A percentile compares a stretch with the other conserved stretches of the same genome.
Conservation (phyloP, 2,888 invertebrate genomes). For the Morpho achilles region DNA sequence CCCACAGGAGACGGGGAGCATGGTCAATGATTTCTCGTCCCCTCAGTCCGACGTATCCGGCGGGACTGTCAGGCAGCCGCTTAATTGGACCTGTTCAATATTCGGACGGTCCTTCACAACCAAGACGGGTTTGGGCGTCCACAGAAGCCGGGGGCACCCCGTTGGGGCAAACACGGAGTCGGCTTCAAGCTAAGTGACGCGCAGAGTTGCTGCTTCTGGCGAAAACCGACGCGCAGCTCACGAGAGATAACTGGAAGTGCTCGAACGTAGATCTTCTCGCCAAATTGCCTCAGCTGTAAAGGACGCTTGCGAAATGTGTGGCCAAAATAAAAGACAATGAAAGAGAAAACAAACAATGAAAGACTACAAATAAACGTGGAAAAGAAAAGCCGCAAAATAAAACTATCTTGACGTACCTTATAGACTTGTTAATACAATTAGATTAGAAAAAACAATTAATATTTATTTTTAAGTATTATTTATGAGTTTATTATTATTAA, state of each 20-base stretch:
- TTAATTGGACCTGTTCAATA: conserved; percentile 15
- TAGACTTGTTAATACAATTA: no score
- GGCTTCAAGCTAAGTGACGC: conserved; percentile 24
- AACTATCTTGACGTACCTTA: no score
- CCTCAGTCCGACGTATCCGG: conserved; percentile 1
- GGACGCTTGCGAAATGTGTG: no score
- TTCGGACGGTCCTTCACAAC: conserved; percentile 20
- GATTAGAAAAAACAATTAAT: no score
- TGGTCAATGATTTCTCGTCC: conserved; percentile 10
- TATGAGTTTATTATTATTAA: no score
- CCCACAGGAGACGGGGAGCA: conserved; percentile 27
- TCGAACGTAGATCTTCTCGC: conserved; percentile 14
- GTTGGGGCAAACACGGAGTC: conserved; percentile 23
- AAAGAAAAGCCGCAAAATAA: no score
- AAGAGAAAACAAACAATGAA: no score
- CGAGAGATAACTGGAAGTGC: conserved; percentile 10
- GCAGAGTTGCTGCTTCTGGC: conserved; percentile 24
- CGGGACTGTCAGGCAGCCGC: conserved; percentile 5
- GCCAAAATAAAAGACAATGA: no score
- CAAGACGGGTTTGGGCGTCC: conserved; percentile 23
- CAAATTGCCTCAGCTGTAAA: conserved; percentile 17
- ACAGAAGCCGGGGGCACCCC: conserved; percentile 23
- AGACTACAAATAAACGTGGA: no score
- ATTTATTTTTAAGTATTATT: no score
- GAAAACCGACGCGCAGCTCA: conserved; percentile 24